Evolutionary conservation across 2,113 vertebrate genomes (phyloP).

Genomic region (Brienomyrus brachyistius): DNA sequence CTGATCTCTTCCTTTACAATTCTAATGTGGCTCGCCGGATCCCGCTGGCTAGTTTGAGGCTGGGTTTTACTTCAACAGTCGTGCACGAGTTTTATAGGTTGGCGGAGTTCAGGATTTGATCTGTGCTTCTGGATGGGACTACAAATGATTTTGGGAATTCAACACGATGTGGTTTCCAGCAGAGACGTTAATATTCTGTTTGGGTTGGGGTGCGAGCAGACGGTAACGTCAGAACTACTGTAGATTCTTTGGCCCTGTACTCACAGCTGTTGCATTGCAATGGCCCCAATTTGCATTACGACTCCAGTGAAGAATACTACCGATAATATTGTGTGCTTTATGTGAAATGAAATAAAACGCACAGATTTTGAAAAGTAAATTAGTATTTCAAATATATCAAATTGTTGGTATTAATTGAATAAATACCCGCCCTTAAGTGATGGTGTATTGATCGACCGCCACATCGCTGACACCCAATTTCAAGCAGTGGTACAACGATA

Average conservation of each 20-base stretch:
- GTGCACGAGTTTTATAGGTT: not conserved
- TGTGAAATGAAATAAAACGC: not conserved
- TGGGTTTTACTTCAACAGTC: not conserved
- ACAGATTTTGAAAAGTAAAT: not conserved
- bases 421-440: not conserved
- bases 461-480: not conserved
- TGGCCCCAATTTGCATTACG: not conserved
- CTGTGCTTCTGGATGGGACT: not conserved
- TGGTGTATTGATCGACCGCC: not conserved
- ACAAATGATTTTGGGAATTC: not conserved
- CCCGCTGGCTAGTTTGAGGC: not conserved
- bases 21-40: slow-evolving; percentile 32
- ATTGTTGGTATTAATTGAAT: not conserved
- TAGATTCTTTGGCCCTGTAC: not conserved
- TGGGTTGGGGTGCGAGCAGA: not conserved
- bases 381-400: not conserved
- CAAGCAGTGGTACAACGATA: not conserved
- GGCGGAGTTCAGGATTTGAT: not conserved
- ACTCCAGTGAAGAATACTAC: not conserved
- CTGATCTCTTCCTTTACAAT: not conserved
- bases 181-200: not conserved
- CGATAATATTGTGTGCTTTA: not conserved
- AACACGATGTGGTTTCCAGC: not conserved
- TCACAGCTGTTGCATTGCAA: not conserved
- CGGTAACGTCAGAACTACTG: not conserved